These are phyloP conservation scores for Vidua macroura DNA, from an alignment of 2,113 vertebrate species.

Conservation along the genomic window DNA sequence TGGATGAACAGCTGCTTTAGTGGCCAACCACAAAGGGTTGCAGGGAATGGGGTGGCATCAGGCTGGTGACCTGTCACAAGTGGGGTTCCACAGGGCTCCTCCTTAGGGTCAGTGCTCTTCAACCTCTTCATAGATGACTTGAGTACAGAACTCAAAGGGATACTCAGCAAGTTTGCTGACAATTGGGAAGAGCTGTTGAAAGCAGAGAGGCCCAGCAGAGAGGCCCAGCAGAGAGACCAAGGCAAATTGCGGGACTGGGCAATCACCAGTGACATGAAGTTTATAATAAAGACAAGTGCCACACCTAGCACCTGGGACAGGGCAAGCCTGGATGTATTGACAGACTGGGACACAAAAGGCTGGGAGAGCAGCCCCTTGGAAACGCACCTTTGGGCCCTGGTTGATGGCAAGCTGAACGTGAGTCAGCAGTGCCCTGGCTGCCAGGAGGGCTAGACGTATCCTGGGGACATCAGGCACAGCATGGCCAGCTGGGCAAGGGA, in stretches of 20 bases:
- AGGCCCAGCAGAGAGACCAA: background rate
- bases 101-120: background rate
- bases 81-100: background rate
- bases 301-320: background rate
- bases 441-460: rapidly evolving
- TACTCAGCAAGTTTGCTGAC: background rate
- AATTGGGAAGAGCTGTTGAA: background rate
- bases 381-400: background rate
- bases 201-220: background rate
- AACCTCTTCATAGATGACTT: background rate
- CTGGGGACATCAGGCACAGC: background rate
- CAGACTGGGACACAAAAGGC: background rate
- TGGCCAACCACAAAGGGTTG: too few relatives aligned
- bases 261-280: background rate
- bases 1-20: background rate
- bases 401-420: rapidly evolving
- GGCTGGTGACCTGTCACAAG: background rate
- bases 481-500: rapidly evolving
- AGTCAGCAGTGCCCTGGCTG: background rate
- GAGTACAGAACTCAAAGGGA: background rate
- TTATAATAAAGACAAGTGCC: background rate
- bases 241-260: background rate
- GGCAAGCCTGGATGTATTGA: background rate
- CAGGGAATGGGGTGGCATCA: background rate
- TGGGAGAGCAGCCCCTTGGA: background rate